phyloP scores from a whole-genome alignment of 2,888 invertebrate species.

The Bhutanitis thaidina region DNA sequence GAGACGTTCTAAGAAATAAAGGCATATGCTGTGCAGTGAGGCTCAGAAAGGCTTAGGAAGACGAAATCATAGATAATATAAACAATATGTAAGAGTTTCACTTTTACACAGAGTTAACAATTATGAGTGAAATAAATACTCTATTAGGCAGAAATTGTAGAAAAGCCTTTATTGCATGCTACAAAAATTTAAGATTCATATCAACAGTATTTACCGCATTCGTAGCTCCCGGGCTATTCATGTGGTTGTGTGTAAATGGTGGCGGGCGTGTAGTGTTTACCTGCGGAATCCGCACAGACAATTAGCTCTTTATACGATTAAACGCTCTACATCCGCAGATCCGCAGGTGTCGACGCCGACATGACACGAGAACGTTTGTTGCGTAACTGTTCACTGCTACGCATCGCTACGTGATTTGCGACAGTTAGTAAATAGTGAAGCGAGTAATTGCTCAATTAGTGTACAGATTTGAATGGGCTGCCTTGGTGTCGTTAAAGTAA shows the following conservation, averaged over 20 bases:
- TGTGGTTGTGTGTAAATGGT: conserved; percentile 48
- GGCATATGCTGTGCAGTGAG: too few relatives aligned
- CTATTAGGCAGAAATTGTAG: too few relatives aligned
- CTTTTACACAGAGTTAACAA: too few relatives aligned
- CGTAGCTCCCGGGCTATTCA: conserved; percentile 27
- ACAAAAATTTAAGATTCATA: too few relatives aligned
- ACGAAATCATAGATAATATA: too few relatives aligned
- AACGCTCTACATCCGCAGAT: conserved; percentile 54
- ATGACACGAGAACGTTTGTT: conserved; percentile 38
- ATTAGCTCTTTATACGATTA: conserved; percentile 77
- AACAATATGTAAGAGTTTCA: too few relatives aligned
- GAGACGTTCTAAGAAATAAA: too few relatives aligned
- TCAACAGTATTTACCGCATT: conserved; percentile 19
- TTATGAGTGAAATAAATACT: too few relatives aligned
- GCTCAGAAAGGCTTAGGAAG: too few relatives aligned
- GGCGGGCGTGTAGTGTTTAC: conserved; percentile 65
- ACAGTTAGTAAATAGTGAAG: conserved; percentile 23
- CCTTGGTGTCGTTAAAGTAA: too few relatives aligned
- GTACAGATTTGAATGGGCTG: conserved; percentile 1
- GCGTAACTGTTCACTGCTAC: conserved; percentile 30
- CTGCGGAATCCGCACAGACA: conserved; percentile 74
- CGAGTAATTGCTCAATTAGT: conserved; percentile 27
- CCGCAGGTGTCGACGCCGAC: conserved; percentile 57
- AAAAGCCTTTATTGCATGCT: too few relatives aligned
- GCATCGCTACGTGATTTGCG: conserved; percentile 23